A percentile compares a stretch with the other conserved stretches of the same genome.
These are phyloP conservation scores for Nasonovia ribisnigri DNA, from an alignment of 2,888 invertebrate species.

Conservation along the genomic window DNA sequence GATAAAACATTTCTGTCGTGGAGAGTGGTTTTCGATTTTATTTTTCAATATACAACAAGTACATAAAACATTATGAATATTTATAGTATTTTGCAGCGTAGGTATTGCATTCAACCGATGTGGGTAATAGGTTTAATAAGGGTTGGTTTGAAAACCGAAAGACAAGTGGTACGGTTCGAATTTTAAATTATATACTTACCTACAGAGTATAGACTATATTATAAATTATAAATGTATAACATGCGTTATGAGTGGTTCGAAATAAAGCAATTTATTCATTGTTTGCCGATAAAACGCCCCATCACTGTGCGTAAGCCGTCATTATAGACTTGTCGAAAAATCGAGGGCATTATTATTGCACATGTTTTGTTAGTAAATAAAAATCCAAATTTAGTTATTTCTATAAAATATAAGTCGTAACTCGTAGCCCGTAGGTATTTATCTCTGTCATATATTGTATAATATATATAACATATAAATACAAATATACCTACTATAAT, in stretches of 20 bases:
- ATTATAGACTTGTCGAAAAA: neutral
- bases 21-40: neutral
- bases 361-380: neutral
- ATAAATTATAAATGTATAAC: neutral
- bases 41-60: neutral
- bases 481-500: neutral
- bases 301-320: neutral
- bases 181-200: neutral
- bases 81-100: neutral
- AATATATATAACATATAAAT: neutral
- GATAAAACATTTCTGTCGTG: neutral
- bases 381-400: neutral
- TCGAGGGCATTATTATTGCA: neutral
- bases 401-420: neutral
- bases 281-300: neutral
- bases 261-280: constrained; percentile 8
- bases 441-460: neutral
- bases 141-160: neutral
- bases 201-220: neutral
- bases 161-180: neutral
- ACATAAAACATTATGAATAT: neutral
- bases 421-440: neutral
- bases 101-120: neutral
- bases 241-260: neutral
- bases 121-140: neutral